Base-by-base conservation (phyloP, 2,888 invertebrate genomes). In the Eurytoma californica region DNA sequence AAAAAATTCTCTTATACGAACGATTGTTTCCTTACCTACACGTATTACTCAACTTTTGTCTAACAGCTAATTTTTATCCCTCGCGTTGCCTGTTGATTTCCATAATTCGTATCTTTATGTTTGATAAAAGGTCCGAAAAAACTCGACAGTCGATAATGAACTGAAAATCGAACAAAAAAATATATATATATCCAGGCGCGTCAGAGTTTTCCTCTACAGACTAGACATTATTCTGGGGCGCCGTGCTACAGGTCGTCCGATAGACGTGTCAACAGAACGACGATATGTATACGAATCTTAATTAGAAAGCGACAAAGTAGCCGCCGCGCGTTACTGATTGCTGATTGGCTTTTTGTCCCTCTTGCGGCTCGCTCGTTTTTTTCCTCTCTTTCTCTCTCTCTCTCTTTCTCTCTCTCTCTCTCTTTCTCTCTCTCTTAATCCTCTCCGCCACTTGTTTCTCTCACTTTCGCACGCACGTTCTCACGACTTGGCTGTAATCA, bases 311-410 rank as follows among this genome's bases (percentile, higher is more conserved):
- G 79, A 82, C 75, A 72, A 82, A 82, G 39, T 39, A 39, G 82
- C 85, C 85, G 83, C 83, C 84, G 83, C 86, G 84, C 83, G 82
- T 83, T 84, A 84, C 86, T 88, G 86, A 83, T 85, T 85, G 84
- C 53, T 67, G 53, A 65, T 78, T 78, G 70, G 72, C 57, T 60
- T 66, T 77, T 77, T 72, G 30, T 30, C 47, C 49, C 51, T 60
- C 57, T 57, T 57, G 53, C 30, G 30, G 16, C 24, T 74, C 49
- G 51, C 20, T 30, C 16, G 7, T 65, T 12, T 14, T 47, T 53
- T 9, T 20, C n/a, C 49, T 24, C 16, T 63, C 20, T 5, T 30
- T 57, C 30, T 3, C 61, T 28, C 49, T 24, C 18, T 63, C 20
- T 5, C 51, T 57, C 30, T 30, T 20, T 24, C 49, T 24, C 16